Percentiles rank a stretch among this genome's conserved stretches.
These are phyloP conservation scores for Ptychoptera contaminata DNA, from an alignment of 2,888 invertebrate genomes.

Conservation along the genomic window DNA sequence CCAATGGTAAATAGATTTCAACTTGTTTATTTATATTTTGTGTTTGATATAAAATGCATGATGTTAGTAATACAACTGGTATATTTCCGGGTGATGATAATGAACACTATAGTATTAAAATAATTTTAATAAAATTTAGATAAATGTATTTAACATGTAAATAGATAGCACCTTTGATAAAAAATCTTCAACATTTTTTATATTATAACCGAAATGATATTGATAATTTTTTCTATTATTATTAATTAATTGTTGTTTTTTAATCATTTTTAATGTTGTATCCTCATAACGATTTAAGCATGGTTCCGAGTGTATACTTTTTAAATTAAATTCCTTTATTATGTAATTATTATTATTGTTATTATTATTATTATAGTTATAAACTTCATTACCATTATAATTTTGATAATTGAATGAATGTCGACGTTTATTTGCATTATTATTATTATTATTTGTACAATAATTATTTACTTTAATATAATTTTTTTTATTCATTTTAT, in stretches of 20 bases:
- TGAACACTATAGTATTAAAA: slow-evolving; percentile 40
- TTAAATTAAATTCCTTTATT: background rate
- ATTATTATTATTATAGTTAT: background rate
- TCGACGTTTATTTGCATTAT: background rate
- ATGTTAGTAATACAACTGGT: slow-evolving; percentile 64
- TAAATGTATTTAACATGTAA: background rate
- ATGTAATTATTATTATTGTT: no score
- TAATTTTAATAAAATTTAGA: background rate
- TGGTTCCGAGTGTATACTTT: slow-evolving; percentile 6
- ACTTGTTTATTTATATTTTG: slow-evolving; percentile 49
- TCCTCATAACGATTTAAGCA: slow-evolving; percentile 3
- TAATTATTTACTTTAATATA: no score
- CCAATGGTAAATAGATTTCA: slow-evolving; percentile 55
- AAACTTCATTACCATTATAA: slow-evolving; percentile 1
- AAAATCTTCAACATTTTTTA: slow-evolving; percentile 63
- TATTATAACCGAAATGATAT: slow-evolving; percentile 56
- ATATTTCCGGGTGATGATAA: slow-evolving; percentile 70
- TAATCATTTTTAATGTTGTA: background rate
- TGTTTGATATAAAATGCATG: slow-evolving; percentile 58
- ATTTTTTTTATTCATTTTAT: background rate
- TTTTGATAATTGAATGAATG: background rate
- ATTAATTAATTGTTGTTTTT: background rate
- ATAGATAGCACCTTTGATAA: slow-evolving; percentile 44
- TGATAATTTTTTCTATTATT: background rate
- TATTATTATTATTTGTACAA: no score